Evolutionary conservation across 2,888 invertebrate genomes (phyloP).

Genomic region (Xylocampa areola): DNA sequence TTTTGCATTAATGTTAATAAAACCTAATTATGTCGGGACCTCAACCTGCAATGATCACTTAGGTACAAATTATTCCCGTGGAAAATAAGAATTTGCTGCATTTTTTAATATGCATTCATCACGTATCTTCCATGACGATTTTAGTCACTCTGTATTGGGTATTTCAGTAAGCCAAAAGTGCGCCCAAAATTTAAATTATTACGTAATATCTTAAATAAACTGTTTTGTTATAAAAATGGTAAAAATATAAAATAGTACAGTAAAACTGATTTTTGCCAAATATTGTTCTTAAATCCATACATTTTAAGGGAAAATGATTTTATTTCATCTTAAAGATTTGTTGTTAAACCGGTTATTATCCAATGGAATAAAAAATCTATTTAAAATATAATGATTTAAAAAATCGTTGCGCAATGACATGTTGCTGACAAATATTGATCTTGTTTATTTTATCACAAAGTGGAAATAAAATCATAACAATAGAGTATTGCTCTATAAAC

Average conservation of each 20-base stretch:
- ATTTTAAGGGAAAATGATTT: slow-evolving; percentile 22
- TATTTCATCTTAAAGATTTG: slow-evolving; percentile 38
- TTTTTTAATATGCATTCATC: slow-evolving; percentile 20
- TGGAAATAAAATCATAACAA: slow-evolving; percentile 5
- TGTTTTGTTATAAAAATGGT: background rate
- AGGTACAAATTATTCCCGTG: slow-evolving; percentile 21
- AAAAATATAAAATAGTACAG: slow-evolving; percentile 29
- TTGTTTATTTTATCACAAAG: slow-evolving; percentile 24
- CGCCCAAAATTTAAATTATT: slow-evolving; percentile 20
- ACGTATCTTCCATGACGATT: slow-evolving; percentile 30
- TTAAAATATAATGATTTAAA: slow-evolving; percentile 13
- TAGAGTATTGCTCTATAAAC: slow-evolving; percentile 8
- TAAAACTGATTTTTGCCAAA: slow-evolving; percentile 40
- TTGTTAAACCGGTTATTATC: background rate
- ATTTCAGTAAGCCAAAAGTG: slow-evolving; percentile 35
- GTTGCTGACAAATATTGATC: background rate
- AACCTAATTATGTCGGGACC: background rate
- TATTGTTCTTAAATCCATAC: slow-evolving; percentile 11
- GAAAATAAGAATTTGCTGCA: too few species aligned
- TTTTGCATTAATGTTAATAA: slow-evolving; percentile 25
- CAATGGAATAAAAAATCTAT: slow-evolving; percentile 1
- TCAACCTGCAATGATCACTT: slow-evolving; percentile 25
- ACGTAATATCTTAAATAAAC: background rate
- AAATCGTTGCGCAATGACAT: background rate
- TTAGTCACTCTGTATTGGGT: slow-evolving; percentile 24